These are phyloP conservation scores for Artibeus jamaicensis DNA, from an alignment of 2,797 vertebrate genomes.

Conservation along the genomic window DNA sequence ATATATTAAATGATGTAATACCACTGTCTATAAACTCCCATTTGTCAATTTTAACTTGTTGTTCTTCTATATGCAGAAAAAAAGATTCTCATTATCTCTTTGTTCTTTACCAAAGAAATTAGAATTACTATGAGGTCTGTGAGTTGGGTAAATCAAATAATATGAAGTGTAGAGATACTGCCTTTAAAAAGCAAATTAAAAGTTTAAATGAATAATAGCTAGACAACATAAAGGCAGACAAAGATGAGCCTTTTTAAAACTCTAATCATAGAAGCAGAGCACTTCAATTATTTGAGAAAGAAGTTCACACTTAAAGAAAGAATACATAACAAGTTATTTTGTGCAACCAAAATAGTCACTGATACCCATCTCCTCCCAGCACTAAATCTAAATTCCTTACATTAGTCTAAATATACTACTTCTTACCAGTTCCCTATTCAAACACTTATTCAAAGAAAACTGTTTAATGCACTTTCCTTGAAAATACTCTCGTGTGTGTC, in stretches of 20 bases:
- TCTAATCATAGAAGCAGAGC: background rate
- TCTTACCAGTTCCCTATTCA: background rate
- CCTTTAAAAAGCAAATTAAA: background rate
- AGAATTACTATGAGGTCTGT: background rate
- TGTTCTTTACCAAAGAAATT: background rate
- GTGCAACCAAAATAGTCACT: background rate
- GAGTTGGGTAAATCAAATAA: background rate
- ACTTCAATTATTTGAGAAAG: constrained; percentile 28
- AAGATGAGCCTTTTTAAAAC: background rate
- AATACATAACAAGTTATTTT: constrained; percentile 9
- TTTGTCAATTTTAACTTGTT: constrained; percentile 61
- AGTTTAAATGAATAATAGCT: background rate
- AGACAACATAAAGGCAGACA: background rate
- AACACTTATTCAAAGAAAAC: background rate
- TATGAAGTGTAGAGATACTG: background rate
- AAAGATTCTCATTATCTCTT: background rate
- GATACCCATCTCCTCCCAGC: background rate
- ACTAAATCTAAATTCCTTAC: background rate
- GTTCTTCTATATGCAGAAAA: background rate
- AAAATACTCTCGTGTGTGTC: background rate
- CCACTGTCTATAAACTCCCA: constrained; percentile 27
- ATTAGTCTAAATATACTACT: background rate
- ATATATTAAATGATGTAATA: constrained; percentile 57
- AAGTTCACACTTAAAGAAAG: background rate
- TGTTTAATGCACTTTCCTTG: background rate